Percentiles rank a stretch among this genome's conserved stretches.
These are phyloP conservation scores for Anguilla anguilla DNA, from an alignment of 2,797 vertebrate species.

Conservation along the genomic window DNA sequence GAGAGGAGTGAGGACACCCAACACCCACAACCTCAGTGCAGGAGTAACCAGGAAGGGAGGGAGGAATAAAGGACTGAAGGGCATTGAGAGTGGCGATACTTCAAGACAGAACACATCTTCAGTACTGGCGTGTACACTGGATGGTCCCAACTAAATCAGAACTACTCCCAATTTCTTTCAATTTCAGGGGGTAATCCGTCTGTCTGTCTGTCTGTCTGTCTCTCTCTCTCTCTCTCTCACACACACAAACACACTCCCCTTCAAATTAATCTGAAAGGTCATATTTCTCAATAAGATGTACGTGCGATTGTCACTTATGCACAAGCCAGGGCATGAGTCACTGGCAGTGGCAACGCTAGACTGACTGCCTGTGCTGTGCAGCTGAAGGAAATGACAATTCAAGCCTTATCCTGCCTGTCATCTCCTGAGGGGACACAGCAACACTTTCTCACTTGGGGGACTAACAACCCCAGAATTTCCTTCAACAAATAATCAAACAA, in stretches of 20 bases:
- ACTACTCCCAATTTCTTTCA: neutral
- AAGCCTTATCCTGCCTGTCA: neutral
- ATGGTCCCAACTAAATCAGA: neutral
- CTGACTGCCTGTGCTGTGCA: neutral
- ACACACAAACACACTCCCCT: neutral
- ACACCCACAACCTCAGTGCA: neutral
- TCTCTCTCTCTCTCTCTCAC: no score
- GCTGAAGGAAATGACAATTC: neutral
- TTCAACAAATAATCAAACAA: slow-evolving; percentile 17
- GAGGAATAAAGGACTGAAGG: neutral
- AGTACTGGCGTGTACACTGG: neutral
- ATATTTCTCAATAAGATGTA: neutral
- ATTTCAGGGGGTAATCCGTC: neutral
- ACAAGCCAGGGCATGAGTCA: neutral
- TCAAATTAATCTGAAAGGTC: neutral
- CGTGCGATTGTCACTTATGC: neutral
- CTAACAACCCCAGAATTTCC: neutral
- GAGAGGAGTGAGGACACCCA: neutral
- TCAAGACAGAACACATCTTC: neutral
- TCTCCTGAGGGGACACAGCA: neutral
- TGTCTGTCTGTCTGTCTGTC: no score
- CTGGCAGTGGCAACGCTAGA: neutral
- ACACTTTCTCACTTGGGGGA: neutral
- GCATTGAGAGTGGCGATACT: neutral
- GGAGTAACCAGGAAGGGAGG: neutral